Evolutionary conservation across 2,888 invertebrate genomes (phyloP), one percentile per base, ranked within the genome.

Genomic region (Dryobotodes eremita): DNA sequence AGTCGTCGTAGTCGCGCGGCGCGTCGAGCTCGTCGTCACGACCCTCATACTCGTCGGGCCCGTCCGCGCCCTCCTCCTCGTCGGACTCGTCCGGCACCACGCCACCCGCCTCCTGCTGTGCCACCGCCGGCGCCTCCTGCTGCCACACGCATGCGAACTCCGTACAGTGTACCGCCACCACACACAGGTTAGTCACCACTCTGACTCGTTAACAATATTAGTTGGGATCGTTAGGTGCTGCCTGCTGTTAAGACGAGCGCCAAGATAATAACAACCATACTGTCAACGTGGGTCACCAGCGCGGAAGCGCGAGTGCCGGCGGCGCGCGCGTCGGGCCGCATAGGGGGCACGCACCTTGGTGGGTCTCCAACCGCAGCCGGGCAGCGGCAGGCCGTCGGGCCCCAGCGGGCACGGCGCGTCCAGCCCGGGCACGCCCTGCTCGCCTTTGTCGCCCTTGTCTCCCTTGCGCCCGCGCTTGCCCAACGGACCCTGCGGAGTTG

Each of bases 321-420:
- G 83, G 55, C 79, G 79, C 66, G 80, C 65, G 76, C 59, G 80
- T 66, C 59, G 84, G 15, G 53, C 42, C 79, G 69, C 79, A 26
- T 15, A 42, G n/a, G 61, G 72, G 79, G 77, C 80, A 82, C 85
- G 86, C 97, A 98, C 98, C 98, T 98, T 98, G 91, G 98, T 98
- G 90, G 98, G 98, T 95, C 98, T 97, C 99, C 99, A 99, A 90
- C 99, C 99, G 96, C 99, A 99, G 91, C 99, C 99, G 75, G 99
- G 99, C 91, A 99, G 97, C 84, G 99, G 99, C 92, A 99, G 97
- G 83, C 99, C 99, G 96, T 99, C 99, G 72, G 98, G 98, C 78
- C 99, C 99, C 79, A 99, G 97, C 86, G 99, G 99, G 97, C 99
- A 99, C n/a, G 99, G 99, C 66, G 99, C 99, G 97, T 99, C 99